Percentiles rank a stretch among this genome's conserved stretches.
phyloP scores from a whole-genome alignment of 2,888 invertebrate genomes.

The Taenaris catops region DNA sequence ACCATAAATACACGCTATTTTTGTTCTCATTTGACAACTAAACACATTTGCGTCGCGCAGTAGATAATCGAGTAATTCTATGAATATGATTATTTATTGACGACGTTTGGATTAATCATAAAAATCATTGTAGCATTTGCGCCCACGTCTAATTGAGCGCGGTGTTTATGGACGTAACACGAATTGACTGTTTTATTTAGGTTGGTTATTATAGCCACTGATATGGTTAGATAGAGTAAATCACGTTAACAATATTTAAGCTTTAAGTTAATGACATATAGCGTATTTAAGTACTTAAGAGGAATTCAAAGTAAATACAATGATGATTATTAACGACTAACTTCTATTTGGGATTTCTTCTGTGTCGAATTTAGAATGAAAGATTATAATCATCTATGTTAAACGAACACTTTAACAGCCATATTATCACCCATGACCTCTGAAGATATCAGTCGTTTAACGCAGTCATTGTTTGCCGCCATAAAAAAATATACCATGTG shows the following conservation, averaged over 20 bases:
- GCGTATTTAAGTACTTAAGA: slow-evolving; percentile 13
- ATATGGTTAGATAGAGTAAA: slow-evolving; percentile 12
- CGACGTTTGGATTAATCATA: slow-evolving; percentile 21
- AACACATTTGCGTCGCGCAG: slow-evolving; percentile 5
- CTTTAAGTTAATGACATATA: slow-evolving; percentile 5
- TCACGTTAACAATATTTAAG: slow-evolving; percentile 5
- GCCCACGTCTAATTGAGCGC: slow-evolving; percentile 11
- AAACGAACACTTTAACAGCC: no score
- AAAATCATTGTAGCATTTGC: slow-evolving; percentile 17
- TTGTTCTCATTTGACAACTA: slow-evolving; percentile 5
- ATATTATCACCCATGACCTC: no score
- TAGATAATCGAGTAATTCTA: slow-evolving; percentile 7
- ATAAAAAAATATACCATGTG: no score
- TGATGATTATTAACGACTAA: slow-evolving; percentile 12
- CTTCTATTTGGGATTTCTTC: no score
- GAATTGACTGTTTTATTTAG: slow-evolving; percentile 13
- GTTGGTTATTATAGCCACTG: slow-evolving; percentile 11
- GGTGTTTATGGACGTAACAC: slow-evolving; percentile 8
- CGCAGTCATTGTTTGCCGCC: no score
- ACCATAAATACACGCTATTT: slow-evolving; percentile 3
- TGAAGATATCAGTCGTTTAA: no score
- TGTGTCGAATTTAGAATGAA: no score
- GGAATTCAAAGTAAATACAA: slow-evolving; percentile 16
- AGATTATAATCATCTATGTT: no score
- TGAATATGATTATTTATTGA: slow-evolving; percentile 16